Evolutionary conservation across 2,113 vertebrate species (phyloP).

Genomic region (Balaeniceps rex): DNA sequence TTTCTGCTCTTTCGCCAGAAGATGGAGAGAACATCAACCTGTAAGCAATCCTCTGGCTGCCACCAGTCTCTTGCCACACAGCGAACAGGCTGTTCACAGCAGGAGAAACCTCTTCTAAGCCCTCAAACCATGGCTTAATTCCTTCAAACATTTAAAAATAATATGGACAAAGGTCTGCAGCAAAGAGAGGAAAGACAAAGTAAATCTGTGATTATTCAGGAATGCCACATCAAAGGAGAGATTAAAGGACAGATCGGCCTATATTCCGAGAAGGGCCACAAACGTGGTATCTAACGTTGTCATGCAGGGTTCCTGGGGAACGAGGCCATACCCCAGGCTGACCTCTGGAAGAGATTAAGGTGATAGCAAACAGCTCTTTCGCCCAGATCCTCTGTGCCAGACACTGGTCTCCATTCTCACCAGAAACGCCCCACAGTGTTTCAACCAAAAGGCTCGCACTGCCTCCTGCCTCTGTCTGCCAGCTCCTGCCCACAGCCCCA

Average conservation of each 20-base stretch:
- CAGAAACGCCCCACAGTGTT: not conserved
- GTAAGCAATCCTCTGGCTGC: not conserved
- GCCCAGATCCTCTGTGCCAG: not conserved
- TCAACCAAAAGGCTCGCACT: not conserved
- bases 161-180: not conserved
- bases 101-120: not conserved
- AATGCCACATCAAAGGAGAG: not conserved
- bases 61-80: not conserved
- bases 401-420: not conserved
- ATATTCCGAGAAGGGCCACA: not conserved
- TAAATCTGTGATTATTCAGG: not conserved
- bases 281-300: not conserved
- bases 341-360: not conserved
- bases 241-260: not conserved
- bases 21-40: slow-evolving; percentile 19
- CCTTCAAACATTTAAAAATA: slow-evolving; percentile 3
- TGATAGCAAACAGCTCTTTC: not conserved
- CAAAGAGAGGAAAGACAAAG: not conserved
- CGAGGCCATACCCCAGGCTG: not conserved
- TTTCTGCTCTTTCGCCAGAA: slow-evolving; percentile 29
- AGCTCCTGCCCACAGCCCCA: not conserved
- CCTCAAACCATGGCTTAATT: not conserved
- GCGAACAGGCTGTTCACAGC: not conserved
- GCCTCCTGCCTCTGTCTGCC: not conserved
- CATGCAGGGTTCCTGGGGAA: not conserved